phyloP scores from a whole-genome alignment of 2,797 vertebrate genomes.

The Onychomys arenicola region DNA sequence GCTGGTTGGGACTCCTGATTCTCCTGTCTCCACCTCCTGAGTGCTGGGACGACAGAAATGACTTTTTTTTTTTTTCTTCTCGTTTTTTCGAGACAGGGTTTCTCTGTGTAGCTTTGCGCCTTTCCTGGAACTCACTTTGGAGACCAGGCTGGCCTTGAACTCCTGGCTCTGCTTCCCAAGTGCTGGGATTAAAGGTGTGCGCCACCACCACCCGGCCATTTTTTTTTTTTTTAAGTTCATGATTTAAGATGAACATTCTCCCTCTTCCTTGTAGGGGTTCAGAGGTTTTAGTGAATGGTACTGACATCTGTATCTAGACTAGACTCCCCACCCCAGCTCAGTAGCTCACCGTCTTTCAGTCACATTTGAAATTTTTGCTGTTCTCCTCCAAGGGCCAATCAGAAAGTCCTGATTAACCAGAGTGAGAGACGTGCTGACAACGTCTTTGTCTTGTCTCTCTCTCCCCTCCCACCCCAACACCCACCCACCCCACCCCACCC shows the following conservation, averaged over 20 bases:
- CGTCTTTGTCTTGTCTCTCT: not conserved
- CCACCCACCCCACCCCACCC: no score
- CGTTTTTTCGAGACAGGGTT: no score
- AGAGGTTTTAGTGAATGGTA: not conserved
- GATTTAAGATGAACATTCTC: slow-evolving; percentile 26
- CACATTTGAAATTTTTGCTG: not conserved
- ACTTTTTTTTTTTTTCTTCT: no score
- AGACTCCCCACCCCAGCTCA: not conserved
- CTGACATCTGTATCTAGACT: not conserved
- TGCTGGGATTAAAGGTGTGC: not conserved
- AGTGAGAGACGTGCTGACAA: not conserved
- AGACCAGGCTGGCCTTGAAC: not conserved
- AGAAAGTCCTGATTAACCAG: not conserved
- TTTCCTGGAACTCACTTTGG: no score
- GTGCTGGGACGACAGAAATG: no score
- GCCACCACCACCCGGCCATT: not conserved
- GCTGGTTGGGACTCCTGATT: not conserved
- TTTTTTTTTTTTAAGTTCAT: not conserved
- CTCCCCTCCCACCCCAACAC: no score
- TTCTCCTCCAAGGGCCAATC: slow-evolving; percentile 9
- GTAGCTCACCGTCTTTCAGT: not conserved
- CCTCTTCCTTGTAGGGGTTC: not conserved
- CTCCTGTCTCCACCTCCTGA: no score
- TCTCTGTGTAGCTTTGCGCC: no score
- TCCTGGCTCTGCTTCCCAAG: not conserved